Evolutionary conservation across 2,113 vertebrate genomes (phyloP).

Genomic region (Merops nubicus): DNA sequence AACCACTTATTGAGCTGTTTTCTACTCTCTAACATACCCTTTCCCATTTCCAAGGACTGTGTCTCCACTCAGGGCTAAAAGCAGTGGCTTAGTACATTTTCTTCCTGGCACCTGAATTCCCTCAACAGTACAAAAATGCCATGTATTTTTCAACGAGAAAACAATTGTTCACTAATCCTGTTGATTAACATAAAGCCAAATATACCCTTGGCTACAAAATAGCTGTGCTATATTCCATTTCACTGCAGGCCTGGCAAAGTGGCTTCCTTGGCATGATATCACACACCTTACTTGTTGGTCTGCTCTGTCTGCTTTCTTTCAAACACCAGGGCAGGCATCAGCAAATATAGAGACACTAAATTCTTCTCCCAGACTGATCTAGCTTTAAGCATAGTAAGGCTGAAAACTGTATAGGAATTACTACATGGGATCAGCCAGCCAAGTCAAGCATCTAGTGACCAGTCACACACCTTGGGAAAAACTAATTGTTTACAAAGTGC

Average conservation of each 20-base stretch:
- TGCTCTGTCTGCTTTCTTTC: not conserved
- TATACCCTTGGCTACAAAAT: not conserved
- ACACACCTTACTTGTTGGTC: not conserved
- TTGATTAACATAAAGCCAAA: not conserved
- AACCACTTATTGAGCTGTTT: constrained; percentile 1
- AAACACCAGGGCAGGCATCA: not conserved
- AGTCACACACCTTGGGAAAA: not conserved
- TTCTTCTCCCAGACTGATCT: not conserved
- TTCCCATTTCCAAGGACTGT: not conserved
- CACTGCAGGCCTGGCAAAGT: not conserved
- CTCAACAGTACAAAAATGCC: not conserved
- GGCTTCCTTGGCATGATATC: not conserved
- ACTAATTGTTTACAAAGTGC: not conserved
- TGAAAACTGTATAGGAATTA: not conserved
- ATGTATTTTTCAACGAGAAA: not conserved
- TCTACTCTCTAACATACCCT: not conserved
- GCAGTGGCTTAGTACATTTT: not conserved
- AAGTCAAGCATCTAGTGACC: not conserved
- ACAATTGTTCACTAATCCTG: not conserved
- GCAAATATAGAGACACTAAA: not conserved
- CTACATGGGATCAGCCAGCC: not conserved
- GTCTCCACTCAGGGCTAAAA: not conserved
- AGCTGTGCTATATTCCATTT: not conserved
- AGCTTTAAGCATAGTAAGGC: not conserved
- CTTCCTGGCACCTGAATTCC: not conserved